Evolutionary conservation across 2,888 invertebrate species (phyloP).

Genomic region (Chirona hameri): DNA sequence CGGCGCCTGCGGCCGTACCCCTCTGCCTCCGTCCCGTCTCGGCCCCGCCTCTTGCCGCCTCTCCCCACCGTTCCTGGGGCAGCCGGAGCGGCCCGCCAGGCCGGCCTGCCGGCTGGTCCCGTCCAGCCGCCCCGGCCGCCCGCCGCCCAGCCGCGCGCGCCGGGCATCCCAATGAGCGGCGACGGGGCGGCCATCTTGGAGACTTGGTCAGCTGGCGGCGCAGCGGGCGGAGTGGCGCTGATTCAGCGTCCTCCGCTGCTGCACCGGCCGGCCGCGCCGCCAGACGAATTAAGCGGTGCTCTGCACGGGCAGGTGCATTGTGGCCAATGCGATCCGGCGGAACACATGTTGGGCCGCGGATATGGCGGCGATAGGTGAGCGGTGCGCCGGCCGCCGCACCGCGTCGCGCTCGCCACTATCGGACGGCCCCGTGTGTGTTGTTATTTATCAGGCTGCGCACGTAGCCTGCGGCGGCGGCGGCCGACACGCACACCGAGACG

Average conservation of each 20-base stretch:
- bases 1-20: neutral
- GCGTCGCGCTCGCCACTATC: neutral
- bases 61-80: too few relatives aligned
- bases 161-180: constrained; percentile 13
- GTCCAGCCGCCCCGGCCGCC: too few relatives aligned
- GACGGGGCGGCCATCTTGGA: neutral
- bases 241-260: neutral
- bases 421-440: neutral
- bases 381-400: neutral
- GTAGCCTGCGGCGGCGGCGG: neutral
- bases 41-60: too few relatives aligned
- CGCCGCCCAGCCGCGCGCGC: neutral
- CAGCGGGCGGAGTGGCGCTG: neutral
- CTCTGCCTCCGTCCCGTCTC: too few relatives aligned
- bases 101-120: neutral
- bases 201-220: neutral
- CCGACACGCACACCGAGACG: neutral
- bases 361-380: neutral
- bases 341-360: neutral
- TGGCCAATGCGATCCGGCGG: neutral
- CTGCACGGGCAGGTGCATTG: neutral
- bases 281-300: neutral
- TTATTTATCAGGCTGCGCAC: neutral
- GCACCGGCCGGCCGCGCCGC: neutral
- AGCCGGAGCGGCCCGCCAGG: neutral